Evolutionary conservation across 2,797 vertebrate species (phyloP), one percentile per base, ranked within the genome.

Genomic region (Protosalanx chinensis): DNA sequence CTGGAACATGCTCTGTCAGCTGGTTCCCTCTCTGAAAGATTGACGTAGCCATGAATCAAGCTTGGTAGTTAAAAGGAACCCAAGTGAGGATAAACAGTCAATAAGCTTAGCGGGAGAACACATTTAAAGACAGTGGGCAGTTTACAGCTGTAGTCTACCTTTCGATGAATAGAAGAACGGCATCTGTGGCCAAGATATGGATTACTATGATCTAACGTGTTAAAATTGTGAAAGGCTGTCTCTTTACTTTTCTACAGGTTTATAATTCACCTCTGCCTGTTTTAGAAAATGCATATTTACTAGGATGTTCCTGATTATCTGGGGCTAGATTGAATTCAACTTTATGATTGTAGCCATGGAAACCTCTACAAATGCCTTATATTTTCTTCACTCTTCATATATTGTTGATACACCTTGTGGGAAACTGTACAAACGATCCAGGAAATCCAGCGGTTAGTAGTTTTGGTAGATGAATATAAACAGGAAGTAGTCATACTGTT

Each of bases 221-320:
- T 46, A 46, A 46, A 8, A 46, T 46, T 13, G 41, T 46, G 8
- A 46, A 10, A 35, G 23, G 33, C 37, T 27, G 29, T 35, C 41
- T 33, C 23, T 16, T 32, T 18, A 18, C 51, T 70, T 71, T 60
- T 4, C 71, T 46, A 68, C 77, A 78, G 76, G 75, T 81, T 80
- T 76, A 76, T 46, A 8, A 80, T 12, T 58, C 70, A 70, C n/a
- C 81, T 76, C 70, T 71, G 78, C 60, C 69, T 81, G 72, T 68
- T 49, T 15, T 63, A 59, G 46, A 27, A 70, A 29, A 62, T 5
- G 7, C 37, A 6, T 18, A 16, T 33, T 18, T 63, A 18, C 32
- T n/a, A 57, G n/a, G 18, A 30, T 62, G 18, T 35, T 63, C 16
- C 32, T 63, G 61, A 18, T 33, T 46, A 46, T 13, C 41, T 46